Evolutionary conservation across 2,888 invertebrate genomes (phyloP).

Genomic region (Macrosiphum euphorbiae): DNA sequence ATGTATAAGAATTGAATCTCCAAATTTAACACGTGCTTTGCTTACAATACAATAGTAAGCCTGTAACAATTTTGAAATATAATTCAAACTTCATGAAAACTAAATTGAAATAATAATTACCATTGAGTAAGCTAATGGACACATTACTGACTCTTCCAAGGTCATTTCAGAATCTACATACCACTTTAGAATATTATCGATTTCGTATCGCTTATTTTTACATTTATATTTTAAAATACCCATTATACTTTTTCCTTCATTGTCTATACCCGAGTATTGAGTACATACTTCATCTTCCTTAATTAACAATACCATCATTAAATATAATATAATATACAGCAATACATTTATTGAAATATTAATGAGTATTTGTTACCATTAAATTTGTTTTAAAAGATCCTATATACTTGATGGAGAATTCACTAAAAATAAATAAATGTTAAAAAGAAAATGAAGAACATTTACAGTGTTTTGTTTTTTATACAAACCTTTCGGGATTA

Average conservation of each 20-base stretch:
- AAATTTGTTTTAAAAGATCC: conserved; percentile 6
- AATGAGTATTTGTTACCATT: conserved; percentile 31
- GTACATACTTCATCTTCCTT: conserved; percentile 57
- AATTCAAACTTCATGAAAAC: neutral
- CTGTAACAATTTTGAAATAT: conserved; percentile 68
- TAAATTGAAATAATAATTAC: conserved; percentile 65
- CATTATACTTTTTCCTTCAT: conserved; percentile 67
- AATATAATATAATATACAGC: neutral
- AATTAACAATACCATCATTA: neutral
- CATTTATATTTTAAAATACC: conserved; percentile 67
- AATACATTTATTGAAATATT: neutral
- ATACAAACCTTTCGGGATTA: neutral
- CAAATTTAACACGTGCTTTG: conserved; percentile 73
- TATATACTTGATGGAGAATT: conserved; percentile 35
- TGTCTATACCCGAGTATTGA: conserved; percentile 67
- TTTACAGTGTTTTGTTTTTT: neutral
- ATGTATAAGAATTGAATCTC: conserved; percentile 73
- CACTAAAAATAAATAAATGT: conserved; percentile 30
- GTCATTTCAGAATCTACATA: conserved; percentile 72
- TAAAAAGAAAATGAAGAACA: neutral
- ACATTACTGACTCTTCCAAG: conserved; percentile 73
- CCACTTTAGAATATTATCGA: conserved; percentile 69
- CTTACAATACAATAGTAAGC: conserved; percentile 77
- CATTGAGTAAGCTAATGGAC: conserved; percentile 74
- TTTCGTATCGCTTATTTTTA: conserved; percentile 33